Conservation (phyloP, 1,140 invertebrate genomes). For the Atta texana region DNA sequence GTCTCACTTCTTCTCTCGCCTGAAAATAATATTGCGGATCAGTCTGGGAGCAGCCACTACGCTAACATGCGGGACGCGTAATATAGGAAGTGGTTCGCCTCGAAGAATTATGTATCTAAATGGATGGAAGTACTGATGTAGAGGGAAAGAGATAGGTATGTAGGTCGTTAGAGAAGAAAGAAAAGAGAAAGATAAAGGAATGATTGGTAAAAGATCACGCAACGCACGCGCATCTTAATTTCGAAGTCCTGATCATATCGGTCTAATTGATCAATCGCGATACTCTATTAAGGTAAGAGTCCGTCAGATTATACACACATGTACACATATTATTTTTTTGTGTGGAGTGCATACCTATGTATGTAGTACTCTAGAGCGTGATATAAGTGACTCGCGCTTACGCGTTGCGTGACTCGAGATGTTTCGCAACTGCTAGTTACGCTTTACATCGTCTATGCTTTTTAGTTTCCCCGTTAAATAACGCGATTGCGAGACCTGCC, state of each 20-base stretch:
- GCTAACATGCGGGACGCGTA: conserved; percentile 52
- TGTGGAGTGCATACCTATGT: neutral
- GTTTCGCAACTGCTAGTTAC: conserved; percentile 27
- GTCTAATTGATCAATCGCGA: conserved; percentile 81
- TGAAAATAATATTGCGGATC: conserved; percentile 52
- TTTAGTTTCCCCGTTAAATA: conserved; percentile 9
- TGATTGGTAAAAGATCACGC: conserved; percentile 33
- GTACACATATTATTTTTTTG: neutral
- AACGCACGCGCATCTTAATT: conserved; percentile 54
- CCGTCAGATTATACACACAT: conserved; percentile 34
- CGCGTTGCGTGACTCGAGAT: conserved; percentile 59
- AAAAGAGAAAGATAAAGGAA: conserved; percentile 14
- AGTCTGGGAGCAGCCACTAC: conserved; percentile 37
- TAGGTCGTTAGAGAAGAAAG: neutral
- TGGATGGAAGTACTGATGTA: neutral
- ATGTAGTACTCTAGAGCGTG: neutral
- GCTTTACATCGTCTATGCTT: neutral
- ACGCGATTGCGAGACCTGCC: conserved; percentile 42
- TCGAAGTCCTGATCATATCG: conserved; percentile 40
- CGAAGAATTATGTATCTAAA: conserved; percentile 57
- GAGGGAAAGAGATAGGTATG: neutral
- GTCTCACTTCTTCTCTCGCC: neutral
- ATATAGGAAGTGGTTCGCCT: conserved; percentile 58
- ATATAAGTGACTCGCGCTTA: conserved; percentile 43
- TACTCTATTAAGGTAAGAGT: conserved; percentile 70